Evolutionary conservation across 1,140 invertebrate genomes (phyloP), one percentile per base, ranked within the genome.

Genomic region (Lamellibrachia luymesi): DNA sequence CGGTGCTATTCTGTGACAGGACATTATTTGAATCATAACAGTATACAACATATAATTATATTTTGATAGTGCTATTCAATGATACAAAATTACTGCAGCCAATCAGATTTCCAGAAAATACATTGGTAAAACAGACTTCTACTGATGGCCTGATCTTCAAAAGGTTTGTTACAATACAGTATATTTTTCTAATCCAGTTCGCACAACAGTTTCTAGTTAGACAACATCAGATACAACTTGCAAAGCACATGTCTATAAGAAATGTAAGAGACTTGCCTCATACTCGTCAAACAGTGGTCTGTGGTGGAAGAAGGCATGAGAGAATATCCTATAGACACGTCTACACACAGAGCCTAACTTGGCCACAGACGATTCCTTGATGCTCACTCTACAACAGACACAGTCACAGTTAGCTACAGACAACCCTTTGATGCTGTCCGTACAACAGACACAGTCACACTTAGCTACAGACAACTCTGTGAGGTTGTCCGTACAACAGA

Each of bases 221-320:
- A 2, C 17, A 80, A 80, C 64, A 80, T 22, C 7, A 80, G 13
- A 80, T 22, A 2, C 64, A 80, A 17, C 64, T 22, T 80, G 13
- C 17, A 80, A 22, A 4, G 13, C 52, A 2, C 64, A 80, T 10
- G 64, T 80, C 17, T 80, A 80, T 80, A 22, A 80, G 64, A 80
- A 80, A 4, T 80, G 64, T 91, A 38, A 27, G 90, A 91, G 2
- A 51, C 95, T 96, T 95, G 97, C 97, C 96, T 99, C 99, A 97
- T 99, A 99, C 95, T 98, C 98, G 97, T 99, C 99, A 97, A 99
- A 99, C 96, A 99, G 98, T 94, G 97, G 97, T 95, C 98, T 97
- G 96, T 99, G 99, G 97, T 99, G 99, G 96, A 99, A 99, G 96
- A 99, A 99, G 51, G 99, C 99, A 97, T 99, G 99, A 52, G 99